These are phyloP conservation scores for Piaya cayana DNA, from an alignment of 2,113 vertebrate species.

Conservation along the genomic window DNA sequence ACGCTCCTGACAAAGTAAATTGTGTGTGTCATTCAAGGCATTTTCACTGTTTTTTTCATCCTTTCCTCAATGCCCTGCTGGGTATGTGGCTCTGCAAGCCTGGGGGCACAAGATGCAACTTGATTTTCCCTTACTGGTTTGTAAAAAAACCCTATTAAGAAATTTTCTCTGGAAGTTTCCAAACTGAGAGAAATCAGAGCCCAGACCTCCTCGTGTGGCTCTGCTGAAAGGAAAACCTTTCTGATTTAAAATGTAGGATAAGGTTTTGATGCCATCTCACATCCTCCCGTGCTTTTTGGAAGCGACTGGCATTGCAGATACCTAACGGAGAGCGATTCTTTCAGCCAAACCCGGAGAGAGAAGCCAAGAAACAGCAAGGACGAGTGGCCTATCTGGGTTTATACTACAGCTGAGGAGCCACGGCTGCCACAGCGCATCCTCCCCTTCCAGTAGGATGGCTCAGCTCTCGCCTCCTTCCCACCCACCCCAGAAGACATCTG, in stretches of 20 bases:
- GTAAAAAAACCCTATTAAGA: neutral
- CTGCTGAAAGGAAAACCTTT: neutral
- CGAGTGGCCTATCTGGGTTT: slow-evolving; percentile 78
- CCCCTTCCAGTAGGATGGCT: neutral
- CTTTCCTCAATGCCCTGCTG: neutral
- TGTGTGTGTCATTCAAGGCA: rapidly evolving
- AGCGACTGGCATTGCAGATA: too few relatives aligned
- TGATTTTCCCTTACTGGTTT: neutral
- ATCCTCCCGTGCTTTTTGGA: neutral
- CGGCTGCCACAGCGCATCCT: too few relatives aligned
- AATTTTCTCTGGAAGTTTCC: neutral
- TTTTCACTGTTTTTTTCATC: neutral
- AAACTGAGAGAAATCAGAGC: neutral
- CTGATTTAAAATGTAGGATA: neutral
- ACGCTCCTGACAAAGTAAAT: neutral
- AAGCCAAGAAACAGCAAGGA: slow-evolving; percentile 74
- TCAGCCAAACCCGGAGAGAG: slow-evolving; percentile 80
- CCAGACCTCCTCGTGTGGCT: rapidly evolving
- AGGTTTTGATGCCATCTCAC: rapidly evolving
- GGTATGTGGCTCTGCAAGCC: neutral
- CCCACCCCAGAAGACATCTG: rapidly evolving
- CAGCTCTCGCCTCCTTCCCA: neutral
- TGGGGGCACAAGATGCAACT: neutral
- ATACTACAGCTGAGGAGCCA: slow-evolving; percentile 46
- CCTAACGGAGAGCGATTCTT: neutral